Conservation (phyloP, 1,140 invertebrate species). For the Cotesia glomerata region DNA sequence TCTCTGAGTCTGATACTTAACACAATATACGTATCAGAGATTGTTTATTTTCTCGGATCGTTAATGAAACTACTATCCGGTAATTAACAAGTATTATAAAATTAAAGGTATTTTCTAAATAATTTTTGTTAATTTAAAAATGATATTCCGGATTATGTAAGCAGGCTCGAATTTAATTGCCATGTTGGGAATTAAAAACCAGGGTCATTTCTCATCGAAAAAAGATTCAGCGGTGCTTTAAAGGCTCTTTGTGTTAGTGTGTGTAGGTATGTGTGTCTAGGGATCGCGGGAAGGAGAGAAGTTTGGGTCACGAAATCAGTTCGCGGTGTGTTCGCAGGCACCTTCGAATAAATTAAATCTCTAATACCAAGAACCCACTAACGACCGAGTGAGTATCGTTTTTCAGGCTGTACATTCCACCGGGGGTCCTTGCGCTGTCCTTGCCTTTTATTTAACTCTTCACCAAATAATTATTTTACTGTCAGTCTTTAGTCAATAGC, state of each 20-base stretch:
- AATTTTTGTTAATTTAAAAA: not conserved
- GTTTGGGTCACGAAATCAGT: constrained; percentile 26
- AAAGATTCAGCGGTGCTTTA: not conserved
- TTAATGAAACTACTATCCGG: constrained; percentile 23
- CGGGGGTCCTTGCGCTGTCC: constrained; percentile 20
- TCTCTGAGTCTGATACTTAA: not conserved
- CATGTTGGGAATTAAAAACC: constrained; percentile 2
- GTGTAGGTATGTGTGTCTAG: too few relatives aligned
- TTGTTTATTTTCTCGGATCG: constrained; percentile 12
- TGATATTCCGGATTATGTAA: not conserved
- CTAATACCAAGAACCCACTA: constrained; percentile 50
- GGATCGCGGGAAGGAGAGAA: not conserved
- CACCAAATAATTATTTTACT: constrained; percentile 3
- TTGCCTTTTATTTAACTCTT: constrained; percentile 11
- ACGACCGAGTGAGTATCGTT: constrained; percentile 31
- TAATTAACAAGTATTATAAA: constrained; percentile 26
- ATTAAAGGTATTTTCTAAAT: too few relatives aligned
- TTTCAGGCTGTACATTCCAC: constrained; percentile 7
- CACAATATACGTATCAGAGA: not conserved
- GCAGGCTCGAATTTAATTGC: constrained; percentile 4
- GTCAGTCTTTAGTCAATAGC: not conserved
- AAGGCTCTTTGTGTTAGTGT: not conserved
- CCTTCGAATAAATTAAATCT: constrained; percentile 53
- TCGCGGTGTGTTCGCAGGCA: constrained; percentile 24
- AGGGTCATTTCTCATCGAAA: not conserved